These are phyloP conservation scores for Yponomeuta malinellus DNA, from an alignment of 2,888 invertebrate species.

Conservation along the genomic window DNA sequence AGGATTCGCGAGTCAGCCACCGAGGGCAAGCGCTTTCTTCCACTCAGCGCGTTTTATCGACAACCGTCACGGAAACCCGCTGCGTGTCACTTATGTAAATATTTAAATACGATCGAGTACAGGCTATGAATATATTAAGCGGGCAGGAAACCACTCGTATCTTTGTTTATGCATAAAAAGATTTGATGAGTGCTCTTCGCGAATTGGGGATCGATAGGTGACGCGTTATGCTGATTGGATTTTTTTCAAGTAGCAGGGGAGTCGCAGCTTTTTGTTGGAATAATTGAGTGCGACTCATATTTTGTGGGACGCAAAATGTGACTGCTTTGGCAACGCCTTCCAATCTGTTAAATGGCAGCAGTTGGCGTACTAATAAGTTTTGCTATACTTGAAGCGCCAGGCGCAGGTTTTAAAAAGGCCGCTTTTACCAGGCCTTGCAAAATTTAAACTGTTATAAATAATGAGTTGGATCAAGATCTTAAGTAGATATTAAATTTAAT, in stretches of 20 bases:
- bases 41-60: slow-evolving; percentile 71
- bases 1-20: slow-evolving; percentile 1
- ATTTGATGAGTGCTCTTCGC: slow-evolving; percentile 63
- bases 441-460: no score
- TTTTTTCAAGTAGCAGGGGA: slow-evolving; percentile 65
- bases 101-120: slow-evolving; percentile 78
- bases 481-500: no score
- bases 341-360: neutral
- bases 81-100: slow-evolving; percentile 77
- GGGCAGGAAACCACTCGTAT: slow-evolving; percentile 69
- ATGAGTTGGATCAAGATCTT: no score
- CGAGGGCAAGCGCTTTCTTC: slow-evolving; percentile 25
- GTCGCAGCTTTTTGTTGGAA: slow-evolving; percentile 48
- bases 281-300: slow-evolving; percentile 67
- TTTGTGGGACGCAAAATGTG: slow-evolving; percentile 35
- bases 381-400: neutral
- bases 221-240: slow-evolving; percentile 75
- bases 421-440: no score
- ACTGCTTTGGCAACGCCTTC: neutral
- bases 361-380: neutral
- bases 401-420: neutral
- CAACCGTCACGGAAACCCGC: slow-evolving; percentile 63
- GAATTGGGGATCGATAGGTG: slow-evolving; percentile 73
- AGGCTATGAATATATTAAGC: slow-evolving; percentile 78
- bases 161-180: slow-evolving; percentile 68